These are phyloP conservation scores for Euura saliciscinereae DNA, from an alignment of 1,140 invertebrate species.

Conservation along the genomic window DNA sequence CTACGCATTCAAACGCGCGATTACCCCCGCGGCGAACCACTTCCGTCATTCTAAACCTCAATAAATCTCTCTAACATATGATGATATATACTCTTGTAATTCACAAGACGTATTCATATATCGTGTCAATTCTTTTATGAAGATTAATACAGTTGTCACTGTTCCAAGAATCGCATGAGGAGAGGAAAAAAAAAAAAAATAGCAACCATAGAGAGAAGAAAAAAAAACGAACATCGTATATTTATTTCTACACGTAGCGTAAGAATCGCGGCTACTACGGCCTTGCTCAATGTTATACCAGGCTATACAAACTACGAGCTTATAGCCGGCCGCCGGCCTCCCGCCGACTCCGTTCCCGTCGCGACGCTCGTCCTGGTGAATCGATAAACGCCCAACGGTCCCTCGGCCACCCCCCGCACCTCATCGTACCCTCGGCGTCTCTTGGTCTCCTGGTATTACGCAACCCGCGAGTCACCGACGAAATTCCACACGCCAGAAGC, in stretches of 20 bases:
- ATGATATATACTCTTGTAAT: too few species aligned
- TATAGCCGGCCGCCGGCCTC: neutral
- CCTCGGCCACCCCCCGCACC: neutral
- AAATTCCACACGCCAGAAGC: neutral
- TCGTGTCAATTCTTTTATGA: too few species aligned
- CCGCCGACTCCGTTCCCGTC: neutral
- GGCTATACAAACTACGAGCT: neutral
- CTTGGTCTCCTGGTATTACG: slow-evolving; percentile 11
- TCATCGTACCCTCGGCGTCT: too few species aligned
- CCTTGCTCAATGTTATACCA: neutral
- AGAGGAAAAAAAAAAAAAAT: neutral
- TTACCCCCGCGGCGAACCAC: too few species aligned
- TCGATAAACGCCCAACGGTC: slow-evolving; percentile 37
- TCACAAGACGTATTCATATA: too few species aligned
- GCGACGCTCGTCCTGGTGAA: slow-evolving; percentile 19
- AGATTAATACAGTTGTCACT: too few species aligned
- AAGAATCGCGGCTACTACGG: slow-evolving; percentile 19
- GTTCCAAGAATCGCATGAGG: neutral
- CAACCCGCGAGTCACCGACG: slow-evolving; percentile 4
- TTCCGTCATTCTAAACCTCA: neutral
- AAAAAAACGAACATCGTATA: too few species aligned
- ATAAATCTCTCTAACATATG: neutral
- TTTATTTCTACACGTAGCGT: slow-evolving; percentile 24
- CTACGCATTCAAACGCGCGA: too few species aligned
- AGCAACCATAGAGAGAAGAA: neutral